These are phyloP conservation scores for Luffia ferchaultella DNA, from an alignment of 2,888 invertebrate species.

Conservation along the genomic window DNA sequence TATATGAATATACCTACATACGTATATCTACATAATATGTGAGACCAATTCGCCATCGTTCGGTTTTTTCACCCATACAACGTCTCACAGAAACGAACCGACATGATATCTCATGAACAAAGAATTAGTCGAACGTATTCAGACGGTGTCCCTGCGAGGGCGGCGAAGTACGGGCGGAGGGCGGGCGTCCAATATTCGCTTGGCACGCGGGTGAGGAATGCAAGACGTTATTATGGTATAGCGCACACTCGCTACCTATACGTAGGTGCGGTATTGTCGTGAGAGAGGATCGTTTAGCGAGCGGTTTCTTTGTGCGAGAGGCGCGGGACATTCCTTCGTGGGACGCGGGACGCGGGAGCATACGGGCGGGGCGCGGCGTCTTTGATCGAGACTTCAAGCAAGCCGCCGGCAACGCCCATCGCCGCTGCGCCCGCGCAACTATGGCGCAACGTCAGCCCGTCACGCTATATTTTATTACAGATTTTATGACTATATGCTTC, in stretches of 20 bases:
- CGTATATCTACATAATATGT: too few relatives aligned
- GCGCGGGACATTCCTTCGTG: background rate
- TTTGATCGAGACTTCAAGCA: background rate
- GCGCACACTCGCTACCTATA: background rate
- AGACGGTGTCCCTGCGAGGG: background rate
- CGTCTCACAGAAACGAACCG: too few relatives aligned
- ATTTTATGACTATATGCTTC: too few relatives aligned
- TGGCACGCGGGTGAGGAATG: background rate
- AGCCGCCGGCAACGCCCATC: background rate
- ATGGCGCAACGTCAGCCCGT: background rate
- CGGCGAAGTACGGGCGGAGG: too few relatives aligned
- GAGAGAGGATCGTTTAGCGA: background rate
- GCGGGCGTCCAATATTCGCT: background rate
- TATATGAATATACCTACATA: too few relatives aligned
- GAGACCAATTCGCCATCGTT: too few relatives aligned
- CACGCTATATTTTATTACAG: background rate
- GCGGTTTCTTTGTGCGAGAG: background rate
- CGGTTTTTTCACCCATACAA: too few relatives aligned
- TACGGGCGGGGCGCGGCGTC: background rate
- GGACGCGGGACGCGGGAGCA: background rate
- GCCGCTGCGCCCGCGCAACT: background rate
- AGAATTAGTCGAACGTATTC: too few relatives aligned
- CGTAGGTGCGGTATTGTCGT: background rate
- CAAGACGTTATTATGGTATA: background rate
- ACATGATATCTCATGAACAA: too few relatives aligned